Evolutionary conservation across 2,888 invertebrate species (phyloP), one percentile per base, ranked within the genome.

Genomic region (Oxycera nigricornis): DNA sequence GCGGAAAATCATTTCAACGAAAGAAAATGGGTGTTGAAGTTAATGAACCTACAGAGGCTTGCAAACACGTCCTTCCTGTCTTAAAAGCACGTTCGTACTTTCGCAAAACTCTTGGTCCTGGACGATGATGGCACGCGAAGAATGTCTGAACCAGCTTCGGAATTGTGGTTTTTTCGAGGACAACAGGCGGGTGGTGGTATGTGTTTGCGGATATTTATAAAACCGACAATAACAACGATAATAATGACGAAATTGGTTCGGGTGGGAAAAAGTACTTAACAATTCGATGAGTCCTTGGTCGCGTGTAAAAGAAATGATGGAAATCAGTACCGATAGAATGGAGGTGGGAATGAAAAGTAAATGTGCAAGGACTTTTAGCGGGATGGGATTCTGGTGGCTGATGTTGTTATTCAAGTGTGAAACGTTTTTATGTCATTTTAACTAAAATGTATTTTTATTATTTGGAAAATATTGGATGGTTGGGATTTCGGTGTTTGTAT

Each of bases 41-140:
- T 55, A 55, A 55, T 55, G 55, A 55, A 9, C 7, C 55, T 11
- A 55, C 20, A 55, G 55, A 55, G 55, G 24, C 55, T 55, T 55
- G 55, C 55, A 55, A 55, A 55, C 55, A 55, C 55, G 20, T 55
- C 17, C 55, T 22, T 22, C 17, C 55, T 4, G 9, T 17, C 6
- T 46, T 46, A 46, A 46, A 46, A 46, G 46, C 46, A 46, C 46
- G 17, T 46, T 17, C 46, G 46, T 46, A 46, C 46, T n/a, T 7
- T 7, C 35, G 35, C 7, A 35, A 3, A 17, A 46, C n/a, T 17
- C 46, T 46, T 14, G n/a, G 3, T 46, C 46, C 46, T 2, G n/a
- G n/a, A n/a, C n/a, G n/a, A n/a, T n/a, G n/a, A n/a, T n/a, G 46
- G 46, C 46, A 46, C 46, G 46, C n/a, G 17, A 46, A 46, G 11